phyloP scores from a whole-genome alignment of 2,797 vertebrate species.

The Paguma larvata region DNA sequence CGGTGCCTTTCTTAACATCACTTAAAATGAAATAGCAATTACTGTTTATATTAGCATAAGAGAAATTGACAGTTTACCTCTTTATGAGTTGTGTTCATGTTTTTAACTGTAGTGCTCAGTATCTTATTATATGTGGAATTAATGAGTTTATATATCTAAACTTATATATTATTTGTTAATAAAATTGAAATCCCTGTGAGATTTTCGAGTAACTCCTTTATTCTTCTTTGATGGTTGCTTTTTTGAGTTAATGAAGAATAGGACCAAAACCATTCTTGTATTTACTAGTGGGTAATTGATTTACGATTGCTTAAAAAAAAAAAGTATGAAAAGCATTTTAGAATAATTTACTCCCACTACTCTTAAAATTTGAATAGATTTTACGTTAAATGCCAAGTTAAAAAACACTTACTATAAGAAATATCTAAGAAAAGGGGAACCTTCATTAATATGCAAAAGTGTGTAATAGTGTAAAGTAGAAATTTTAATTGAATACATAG shows the following conservation, averaged over 20 bases:
- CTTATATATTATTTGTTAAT: background rate
- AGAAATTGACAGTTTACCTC: conserved; percentile 7
- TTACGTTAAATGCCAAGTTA: conserved; percentile 56
- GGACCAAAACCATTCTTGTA: background rate
- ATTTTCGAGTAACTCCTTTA: conserved; percentile 30
- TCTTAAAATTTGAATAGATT: conserved; percentile 49
- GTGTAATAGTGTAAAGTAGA: background rate
- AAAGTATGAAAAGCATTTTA: conserved; percentile 47
- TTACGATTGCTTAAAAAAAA: conserved; percentile 25
- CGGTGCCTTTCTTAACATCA: conserved; percentile 58
- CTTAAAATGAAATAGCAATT: conserved; percentile 69
- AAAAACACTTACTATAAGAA: conserved; percentile 34
- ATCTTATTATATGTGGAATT: background rate
- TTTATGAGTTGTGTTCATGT: conserved; percentile 45
- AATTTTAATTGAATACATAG: conserved; percentile 46
- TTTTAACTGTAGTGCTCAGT: conserved; percentile 31
- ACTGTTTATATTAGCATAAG: conserved; percentile 47
- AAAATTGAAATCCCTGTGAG: conserved; percentile 10
- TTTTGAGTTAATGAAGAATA: conserved; percentile 35
- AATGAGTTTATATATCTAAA: conserved; percentile 39
- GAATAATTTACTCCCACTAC: conserved; percentile 34
- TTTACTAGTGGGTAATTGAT: background rate
- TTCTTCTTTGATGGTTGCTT: conserved; percentile 7
- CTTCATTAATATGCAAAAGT: conserved; percentile 9
- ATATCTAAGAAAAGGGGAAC: conserved; percentile 21